Conservation (phyloP, 2,797 vertebrate genomes). For the Pseudomugil tenellus region DNA sequence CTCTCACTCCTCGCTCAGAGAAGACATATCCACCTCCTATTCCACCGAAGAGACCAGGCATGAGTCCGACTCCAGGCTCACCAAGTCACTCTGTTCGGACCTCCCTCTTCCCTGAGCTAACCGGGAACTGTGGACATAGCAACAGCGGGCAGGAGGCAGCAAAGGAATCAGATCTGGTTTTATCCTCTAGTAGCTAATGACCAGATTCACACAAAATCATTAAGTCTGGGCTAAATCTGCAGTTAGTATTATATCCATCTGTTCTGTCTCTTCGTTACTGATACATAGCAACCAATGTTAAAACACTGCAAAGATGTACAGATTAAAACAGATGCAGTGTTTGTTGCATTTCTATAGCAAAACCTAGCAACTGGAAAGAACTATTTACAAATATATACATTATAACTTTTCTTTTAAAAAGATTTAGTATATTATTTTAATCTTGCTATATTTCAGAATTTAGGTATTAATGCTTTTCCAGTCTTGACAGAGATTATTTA, state of each 20-base stretch:
- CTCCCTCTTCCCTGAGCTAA: slow-evolving; percentile 85
- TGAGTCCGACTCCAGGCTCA: slow-evolving; percentile 88
- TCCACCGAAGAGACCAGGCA: slow-evolving; percentile 91
- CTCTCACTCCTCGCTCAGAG: slow-evolving; percentile 90
- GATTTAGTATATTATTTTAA: slow-evolving; percentile 37
- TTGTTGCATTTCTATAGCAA: slow-evolving; percentile 21
- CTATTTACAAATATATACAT: slow-evolving; percentile 33
- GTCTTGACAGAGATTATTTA: not conserved
- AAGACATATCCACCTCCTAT: slow-evolving; percentile 89
- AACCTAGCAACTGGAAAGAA: slow-evolving; percentile 34
- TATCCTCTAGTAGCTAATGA: slow-evolving; percentile 91
- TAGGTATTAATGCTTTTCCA: slow-evolving; percentile 29
- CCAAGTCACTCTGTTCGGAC: slow-evolving; percentile 76
- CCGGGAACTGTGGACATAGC: slow-evolving; percentile 85
- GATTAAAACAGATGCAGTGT: slow-evolving; percentile 20
- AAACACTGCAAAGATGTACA: slow-evolving; percentile 24
- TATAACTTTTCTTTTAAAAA: slow-evolving; percentile 8
- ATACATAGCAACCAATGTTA: slow-evolving; percentile 12
- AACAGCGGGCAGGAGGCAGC: slow-evolving; percentile 83
- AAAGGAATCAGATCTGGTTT: slow-evolving; percentile 90
- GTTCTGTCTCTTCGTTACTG: not conserved
- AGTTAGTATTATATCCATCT: slow-evolving; percentile 17
- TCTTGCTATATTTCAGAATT: slow-evolving; percentile 20
- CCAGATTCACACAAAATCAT: slow-evolving; percentile 15
- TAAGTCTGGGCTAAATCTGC: slow-evolving; percentile 18